A percentile compares a stretch with the other conserved stretches of the same genome.
These are phyloP conservation scores for Pedionomus torquatus DNA, from an alignment of 2,113 vertebrate species.

Conservation along the genomic window DNA sequence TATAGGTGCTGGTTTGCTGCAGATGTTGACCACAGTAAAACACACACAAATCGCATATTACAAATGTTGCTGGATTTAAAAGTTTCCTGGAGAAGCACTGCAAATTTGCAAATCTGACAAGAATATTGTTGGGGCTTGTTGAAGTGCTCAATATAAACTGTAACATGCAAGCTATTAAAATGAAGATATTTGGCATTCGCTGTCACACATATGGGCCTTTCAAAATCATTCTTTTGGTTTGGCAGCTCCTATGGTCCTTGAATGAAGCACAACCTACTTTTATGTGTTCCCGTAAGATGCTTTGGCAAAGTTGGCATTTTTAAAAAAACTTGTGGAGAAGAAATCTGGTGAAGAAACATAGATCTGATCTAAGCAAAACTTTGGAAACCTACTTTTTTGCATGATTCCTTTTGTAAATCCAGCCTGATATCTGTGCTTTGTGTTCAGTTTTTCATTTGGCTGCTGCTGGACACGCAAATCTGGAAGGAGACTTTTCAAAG, in stretches of 20 bases:
- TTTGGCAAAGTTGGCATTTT: constrained; percentile 36
- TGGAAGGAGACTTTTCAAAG: constrained; percentile 22
- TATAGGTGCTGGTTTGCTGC: not conserved
- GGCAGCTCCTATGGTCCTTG: constrained; percentile 20
- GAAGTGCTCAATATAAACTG: constrained; percentile 14
- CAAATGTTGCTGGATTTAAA: not conserved
- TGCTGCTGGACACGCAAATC: not conserved
- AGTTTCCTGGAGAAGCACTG: not conserved
- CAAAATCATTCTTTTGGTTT: constrained; percentile 38
- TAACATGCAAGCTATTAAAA: constrained; percentile 38
- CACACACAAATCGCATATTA: not conserved
- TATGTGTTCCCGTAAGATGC: constrained; percentile 8
- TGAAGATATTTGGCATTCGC: constrained; percentile 43
- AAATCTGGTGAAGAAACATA: not conserved
- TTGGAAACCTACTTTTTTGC: not conserved
- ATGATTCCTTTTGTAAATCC: constrained; percentile 8
- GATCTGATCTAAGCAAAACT: not conserved
- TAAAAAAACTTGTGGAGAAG: not conserved
- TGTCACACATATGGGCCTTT: constrained; percentile 54
- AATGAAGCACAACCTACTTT: constrained; percentile 38
- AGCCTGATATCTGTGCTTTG: constrained; percentile 14
- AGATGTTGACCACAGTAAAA: not conserved
- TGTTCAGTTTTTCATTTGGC: not conserved
- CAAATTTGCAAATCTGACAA: not conserved
- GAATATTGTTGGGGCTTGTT: not conserved